Evolutionary conservation across 2,888 invertebrate species (phyloP), one percentile per base, ranked within the genome.

Genomic region (Drosophila neotestacea): DNA sequence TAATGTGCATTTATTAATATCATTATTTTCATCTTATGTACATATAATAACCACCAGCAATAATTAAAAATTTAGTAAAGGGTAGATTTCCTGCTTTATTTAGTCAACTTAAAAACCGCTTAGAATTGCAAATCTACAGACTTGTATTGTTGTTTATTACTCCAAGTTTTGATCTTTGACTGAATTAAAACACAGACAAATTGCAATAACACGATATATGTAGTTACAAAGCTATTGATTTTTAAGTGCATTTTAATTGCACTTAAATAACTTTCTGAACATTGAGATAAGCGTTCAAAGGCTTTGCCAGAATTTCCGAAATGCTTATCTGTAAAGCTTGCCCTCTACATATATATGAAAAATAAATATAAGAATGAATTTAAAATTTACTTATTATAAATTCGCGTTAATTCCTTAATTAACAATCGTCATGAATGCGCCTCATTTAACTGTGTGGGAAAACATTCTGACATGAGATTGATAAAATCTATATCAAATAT

Each of bases 161-260:
- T 55, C 9, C 22, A 28, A 11, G 7, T 44, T 47, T 30, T 41
- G 22, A 13, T 28, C 42, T 22, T 34, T 13, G 13, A 30, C 44
- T 34, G 50, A 50, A 38, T 59, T 41, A 69, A 69, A 59, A 28
- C 44, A 38, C 27, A 28, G 11, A 44, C 48, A 47, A 11, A 41
- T 68, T 59, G 68, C 34, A 52, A 28, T 30, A 50, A 27, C 27
- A 27, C 55, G 55, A 56, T 56, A 55, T 36, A 36, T 7, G 22
- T 22, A 16, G 16, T 22, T 3, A 22, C 22, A 34, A 10, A 44
- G 13, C 6, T 30, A 28, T 16, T 27, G 34, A 44, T 13, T 16
- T 55, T 62, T 22, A 38, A 55, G 55, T 55, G 34, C n/a, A 27
- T 6, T 4, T 56, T 56, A 36, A 56, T 56, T 56, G 44, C 6